Evolutionary conservation across 2,797 vertebrate genomes (phyloP), one percentile per base, ranked within the genome.

Genomic region (Capromys pilorides): DNA sequence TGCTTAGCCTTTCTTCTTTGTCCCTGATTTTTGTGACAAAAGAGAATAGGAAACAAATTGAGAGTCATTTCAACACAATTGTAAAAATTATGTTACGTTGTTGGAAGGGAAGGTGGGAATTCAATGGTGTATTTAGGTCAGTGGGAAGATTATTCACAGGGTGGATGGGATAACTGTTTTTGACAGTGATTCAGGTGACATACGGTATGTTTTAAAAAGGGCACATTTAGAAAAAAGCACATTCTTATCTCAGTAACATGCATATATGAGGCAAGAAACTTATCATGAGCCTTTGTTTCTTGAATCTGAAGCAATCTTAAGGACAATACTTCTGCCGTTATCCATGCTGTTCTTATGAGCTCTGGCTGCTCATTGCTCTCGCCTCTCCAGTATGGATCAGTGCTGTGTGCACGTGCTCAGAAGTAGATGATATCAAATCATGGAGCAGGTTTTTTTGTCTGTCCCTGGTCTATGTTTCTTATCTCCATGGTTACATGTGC

Each of bases 201-300:
- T 13, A 66, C 82, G 49, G n/a, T 83, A 59, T 82, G 66, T 79
- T 88, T 66, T 31, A 1, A 14, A 57, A 80, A 39, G 86, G 88
- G 87, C 26, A 36, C 4, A 75, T 88, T 92, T 64, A 93, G 82
- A 75, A 66, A 93, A 94, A 87, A 62, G 11, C 8, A 81, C 71
- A 86, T 39, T 39, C 84, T 96, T 96, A 95, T 67, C 71, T 87
- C 75, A 69, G 80, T 62, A 93, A 87, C 83, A 94, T 91, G 66
- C 89, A 51, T 45, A n/a, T 57, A 39, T 88, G 24, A 79, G 83
- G 33, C 67, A 88, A 94, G 75, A 92, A 71, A 57, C 88, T 94
- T 83, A 80, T 84, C 67, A 49, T 36, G 36, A 64, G 45, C 16
- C 73, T 94, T 91, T 92, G 22, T 26, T 62, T 39, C 57, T 79